Conservation (phyloP, 2,797 vertebrate species). For the Eulemur albifrons region DNA sequence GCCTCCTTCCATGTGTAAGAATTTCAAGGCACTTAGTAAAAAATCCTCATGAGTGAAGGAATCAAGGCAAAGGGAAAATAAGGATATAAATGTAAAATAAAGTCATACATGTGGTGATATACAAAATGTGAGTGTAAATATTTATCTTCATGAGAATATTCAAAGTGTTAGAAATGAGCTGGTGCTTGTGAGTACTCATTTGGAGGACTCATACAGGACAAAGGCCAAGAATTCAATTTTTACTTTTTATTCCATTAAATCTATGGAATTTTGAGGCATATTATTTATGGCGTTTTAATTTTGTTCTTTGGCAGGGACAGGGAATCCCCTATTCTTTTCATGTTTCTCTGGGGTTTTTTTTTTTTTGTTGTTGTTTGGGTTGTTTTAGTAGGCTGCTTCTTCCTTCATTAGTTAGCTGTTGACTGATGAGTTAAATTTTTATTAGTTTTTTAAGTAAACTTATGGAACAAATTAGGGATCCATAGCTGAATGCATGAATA, state of each 20-base stretch:
- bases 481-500: neutral
- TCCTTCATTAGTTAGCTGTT: neutral
- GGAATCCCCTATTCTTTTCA: neutral
- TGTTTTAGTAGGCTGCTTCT: neutral
- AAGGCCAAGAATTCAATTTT: neutral
- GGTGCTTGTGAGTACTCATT: neutral
- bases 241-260: neutral
- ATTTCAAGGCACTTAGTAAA: neutral
- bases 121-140: neutral
- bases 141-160: slow-evolving; percentile 19
- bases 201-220: neutral
- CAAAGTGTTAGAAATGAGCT: neutral
- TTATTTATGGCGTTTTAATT: neutral
- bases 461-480: neutral
- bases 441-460: neutral
- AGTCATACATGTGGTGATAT: neutral
- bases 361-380: neutral
- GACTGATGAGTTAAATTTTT: neutral
- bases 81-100: neutral
- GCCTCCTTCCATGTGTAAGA: neutral
- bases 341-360: neutral
- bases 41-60: neutral
- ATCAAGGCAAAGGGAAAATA: neutral
- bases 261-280: neutral
- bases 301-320: neutral